These are phyloP conservation scores for Drosophila bunnanda DNA, from an alignment of 2,888 invertebrate species.

Conservation along the genomic window DNA sequence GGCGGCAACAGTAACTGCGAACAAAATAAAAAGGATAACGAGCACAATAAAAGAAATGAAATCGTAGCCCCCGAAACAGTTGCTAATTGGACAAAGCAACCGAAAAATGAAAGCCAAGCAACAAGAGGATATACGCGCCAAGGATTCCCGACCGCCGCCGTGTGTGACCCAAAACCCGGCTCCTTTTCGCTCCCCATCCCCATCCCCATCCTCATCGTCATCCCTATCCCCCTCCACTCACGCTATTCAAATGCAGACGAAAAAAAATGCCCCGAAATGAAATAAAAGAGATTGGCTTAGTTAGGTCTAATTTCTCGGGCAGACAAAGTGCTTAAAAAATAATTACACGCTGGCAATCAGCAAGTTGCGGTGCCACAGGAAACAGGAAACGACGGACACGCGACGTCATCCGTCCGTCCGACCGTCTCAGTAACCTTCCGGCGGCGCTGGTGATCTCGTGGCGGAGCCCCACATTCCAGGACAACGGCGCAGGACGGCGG, in stretches of 20 bases:
- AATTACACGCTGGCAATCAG: conserved; percentile 80
- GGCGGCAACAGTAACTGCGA: conserved; percentile 15
- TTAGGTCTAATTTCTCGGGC: conserved; percentile 76
- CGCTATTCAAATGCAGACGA: conserved; percentile 67
- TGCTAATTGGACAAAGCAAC: conserved; percentile 81
- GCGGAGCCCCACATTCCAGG: conserved; percentile 1
- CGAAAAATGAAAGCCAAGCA: conserved; percentile 46
- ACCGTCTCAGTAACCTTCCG: conserved; percentile 19
- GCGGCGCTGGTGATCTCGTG: conserved; percentile 15
- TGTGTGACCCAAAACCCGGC: conserved; percentile 37
- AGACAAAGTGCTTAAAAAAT: conserved; percentile 79
- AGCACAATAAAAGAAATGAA: conserved; percentile 80
- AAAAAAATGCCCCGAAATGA: conserved; percentile 38
- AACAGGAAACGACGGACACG: conserved; percentile 74
- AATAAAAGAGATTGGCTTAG: conserved; percentile 63
- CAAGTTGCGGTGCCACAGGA: conserved; percentile 60
- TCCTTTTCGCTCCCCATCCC: background rate
- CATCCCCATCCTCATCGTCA: background rate
- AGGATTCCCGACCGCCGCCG: conserved; percentile 36
- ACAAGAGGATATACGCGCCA: conserved; percentile 48
- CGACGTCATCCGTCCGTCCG: conserved; percentile 70
- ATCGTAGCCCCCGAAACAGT: conserved; percentile 72
- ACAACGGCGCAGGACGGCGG: conserved; percentile 17
- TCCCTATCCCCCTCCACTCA: background rate
- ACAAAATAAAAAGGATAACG: conserved; percentile 78